Evolutionary conservation across 2,797 vertebrate genomes (phyloP), one percentile per base, ranked within the genome.

Genomic region (Squalus acanthias): DNA sequence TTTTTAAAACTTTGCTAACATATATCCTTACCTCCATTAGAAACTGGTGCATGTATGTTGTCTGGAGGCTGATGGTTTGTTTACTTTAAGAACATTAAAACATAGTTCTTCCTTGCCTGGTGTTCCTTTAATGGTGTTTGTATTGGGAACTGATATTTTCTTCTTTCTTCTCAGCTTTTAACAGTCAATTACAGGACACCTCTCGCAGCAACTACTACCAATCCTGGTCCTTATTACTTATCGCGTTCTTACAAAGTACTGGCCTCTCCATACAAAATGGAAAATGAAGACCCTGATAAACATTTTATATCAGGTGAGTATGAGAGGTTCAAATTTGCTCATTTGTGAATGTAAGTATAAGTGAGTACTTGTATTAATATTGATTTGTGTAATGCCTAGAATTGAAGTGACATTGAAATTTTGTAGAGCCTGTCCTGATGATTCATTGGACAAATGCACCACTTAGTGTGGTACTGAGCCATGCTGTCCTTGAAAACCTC

Each of bases 301-400:
- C 98, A 97, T 97, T 99, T 98, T 96, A 98, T 98, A 95, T 97
- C 98, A 98, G 98, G 98, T 98, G 97, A 97, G 96, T 46, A 65
- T 20, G 82, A 22, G 6, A 76, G 57, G 13, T 53, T 74, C 20
- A 94, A 1, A 22, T 74, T 74, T 53, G n/a, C n/a, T 67, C 1
- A 39, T 53, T 95, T 74, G 26, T 74, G 22, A 74, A 74, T 57
- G 70, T 57, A 29, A 7, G 24, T 95, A 57, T 74, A 57, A 74
- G 26, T 72, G 1, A 65, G 17, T 39, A 53, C 17, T 95, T 53
- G 26, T 74, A 2, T 57, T 95, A 29, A 74, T 57, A 72, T 74
- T 53, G 69, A 22, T 57, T 95, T 33, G 26, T 53, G 24, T 57
- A 12, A 70, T 13, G 17, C 10, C 67, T 67, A 65, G 57, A 9